A percentile compares a stretch with the other conserved stretches of the same genome.
phyloP scores from a whole-genome alignment of 2,888 invertebrate species.

The Lingula anatina region DNA sequence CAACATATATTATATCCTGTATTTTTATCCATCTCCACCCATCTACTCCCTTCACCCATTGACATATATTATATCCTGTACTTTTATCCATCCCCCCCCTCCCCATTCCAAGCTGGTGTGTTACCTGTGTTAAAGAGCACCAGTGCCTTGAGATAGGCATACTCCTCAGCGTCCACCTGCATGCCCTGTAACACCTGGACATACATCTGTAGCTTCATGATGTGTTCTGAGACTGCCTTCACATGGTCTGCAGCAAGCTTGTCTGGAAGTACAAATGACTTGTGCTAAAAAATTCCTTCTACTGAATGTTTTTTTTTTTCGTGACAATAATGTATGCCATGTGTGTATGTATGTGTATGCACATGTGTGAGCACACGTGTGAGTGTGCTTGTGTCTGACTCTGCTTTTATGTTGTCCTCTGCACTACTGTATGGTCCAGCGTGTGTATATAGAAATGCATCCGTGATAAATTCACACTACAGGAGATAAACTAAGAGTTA shows the following conservation, averaged over 20 bases:
- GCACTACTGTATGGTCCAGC: no score
- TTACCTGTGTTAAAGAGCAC: slow-evolving; percentile 77
- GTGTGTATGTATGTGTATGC: neutral
- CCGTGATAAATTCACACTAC: no score
- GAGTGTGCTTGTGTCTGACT: no score
- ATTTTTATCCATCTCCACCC: no score
- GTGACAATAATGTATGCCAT: neutral
- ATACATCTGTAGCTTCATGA: slow-evolving; percentile 78
- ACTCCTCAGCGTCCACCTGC: slow-evolving; percentile 77
- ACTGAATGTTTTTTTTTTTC: neutral
- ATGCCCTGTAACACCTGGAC: slow-evolving; percentile 69
- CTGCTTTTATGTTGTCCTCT: no score
- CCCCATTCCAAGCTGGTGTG: no score
- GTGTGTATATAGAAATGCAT: no score
- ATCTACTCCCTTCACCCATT: no score
- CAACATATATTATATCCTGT: no score
- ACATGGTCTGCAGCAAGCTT: slow-evolving; percentile 46
- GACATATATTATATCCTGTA: no score
- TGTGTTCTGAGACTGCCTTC: slow-evolving; percentile 65
- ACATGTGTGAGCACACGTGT: slow-evolving; percentile 1
- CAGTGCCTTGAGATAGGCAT: slow-evolving; percentile 80
- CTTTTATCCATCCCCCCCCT: no score
- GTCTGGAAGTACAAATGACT: slow-evolving; percentile 32
- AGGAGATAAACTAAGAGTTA: no score
- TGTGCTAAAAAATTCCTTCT: neutral